Base-by-base conservation (phyloP, 1,140 invertebrate genomes). In the Drosophila mayri region DNA sequence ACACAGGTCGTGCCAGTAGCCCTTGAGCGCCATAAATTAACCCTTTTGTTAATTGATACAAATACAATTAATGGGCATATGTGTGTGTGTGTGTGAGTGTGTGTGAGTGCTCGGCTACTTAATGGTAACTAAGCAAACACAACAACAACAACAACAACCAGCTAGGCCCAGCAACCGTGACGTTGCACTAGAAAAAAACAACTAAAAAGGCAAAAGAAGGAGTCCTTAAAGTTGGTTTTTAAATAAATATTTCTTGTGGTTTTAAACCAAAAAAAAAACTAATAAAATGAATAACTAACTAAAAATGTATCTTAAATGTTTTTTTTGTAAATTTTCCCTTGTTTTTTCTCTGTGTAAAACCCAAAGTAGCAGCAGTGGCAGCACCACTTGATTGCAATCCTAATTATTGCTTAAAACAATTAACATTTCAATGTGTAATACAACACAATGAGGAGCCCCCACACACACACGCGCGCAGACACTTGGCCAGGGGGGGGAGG, bases 11-110 rank as follows among this genome's bases (percentile, higher is more conserved):
- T 64, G 54, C 47, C 73, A 49, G 64, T 73, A 73, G 85, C 84
- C 86, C 86, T 82, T 76, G 86, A 90, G 84, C 81, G 76, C 65
- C 81, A 92, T 91, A 92, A 92, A 92, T 92, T 92, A 92, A 92
- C 90, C 90, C 87, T 92, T 92, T 91, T 92, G 90, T 92, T 92
- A 92, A 92, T 92, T 92, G 90, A 92, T 92, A 92, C 90, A 92
- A 92, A 92, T 92, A 90, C 78, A 91, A 91, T 91, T 90, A 87
- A 87, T 86, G 76, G 68, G 58, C 63, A 70, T 57, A 55, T 63
- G 57, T 44, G 65, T 63, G 41, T 43, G 37, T 46, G 60, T 59
- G 40, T 37, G 35, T 49, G 30, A 0, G 32, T 11, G 32, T 35
- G 30, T 74, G 44, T 71, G 61, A 65, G 66, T 65, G 62, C 25